phyloP scores from a whole-genome alignment of 1,140 invertebrate genomes.

The Homarus americanus region DNA sequence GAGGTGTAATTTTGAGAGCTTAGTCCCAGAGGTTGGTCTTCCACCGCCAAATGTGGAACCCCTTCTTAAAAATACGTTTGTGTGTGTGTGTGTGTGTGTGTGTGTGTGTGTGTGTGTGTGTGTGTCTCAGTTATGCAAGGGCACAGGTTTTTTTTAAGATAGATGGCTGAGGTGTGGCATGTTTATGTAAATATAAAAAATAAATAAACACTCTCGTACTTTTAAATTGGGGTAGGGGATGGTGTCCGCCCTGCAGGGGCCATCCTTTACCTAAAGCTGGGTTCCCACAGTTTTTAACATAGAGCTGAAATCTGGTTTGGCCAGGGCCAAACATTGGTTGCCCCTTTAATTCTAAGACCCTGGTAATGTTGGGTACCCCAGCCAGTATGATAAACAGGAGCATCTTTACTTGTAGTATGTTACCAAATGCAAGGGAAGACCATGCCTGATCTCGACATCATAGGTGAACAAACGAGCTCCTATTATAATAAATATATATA shows the following conservation, averaged over 20 bases:
- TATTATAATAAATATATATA: not conserved
- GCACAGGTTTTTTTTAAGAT: no score
- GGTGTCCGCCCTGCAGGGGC: not conserved
- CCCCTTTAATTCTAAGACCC: no score
- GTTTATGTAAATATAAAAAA: not conserved
- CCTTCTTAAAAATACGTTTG: no score
- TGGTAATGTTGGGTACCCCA: no score
- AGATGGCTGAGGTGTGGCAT: not conserved
- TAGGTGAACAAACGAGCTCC: no score
- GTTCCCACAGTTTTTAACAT: not conserved
- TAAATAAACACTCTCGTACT: not conserved
- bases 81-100: slow-evolving; percentile 10
- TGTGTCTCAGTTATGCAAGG: no score
- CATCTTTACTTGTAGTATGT: no score
- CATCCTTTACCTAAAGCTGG: not conserved
- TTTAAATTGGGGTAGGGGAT: not conserved
- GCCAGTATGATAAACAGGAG: no score
- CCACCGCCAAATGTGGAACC: not conserved
- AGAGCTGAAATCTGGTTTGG: not conserved
- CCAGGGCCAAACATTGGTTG: no score
- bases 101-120: slow-evolving; percentile 10
- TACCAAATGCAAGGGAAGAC: no score
- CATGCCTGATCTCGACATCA: no score
- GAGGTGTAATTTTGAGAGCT: no score
- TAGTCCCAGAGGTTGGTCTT: not conserved